These are phyloP conservation scores for Cheirogaleus medius DNA, from an alignment of 2,113 vertebrate genomes.

Conservation along the genomic window DNA sequence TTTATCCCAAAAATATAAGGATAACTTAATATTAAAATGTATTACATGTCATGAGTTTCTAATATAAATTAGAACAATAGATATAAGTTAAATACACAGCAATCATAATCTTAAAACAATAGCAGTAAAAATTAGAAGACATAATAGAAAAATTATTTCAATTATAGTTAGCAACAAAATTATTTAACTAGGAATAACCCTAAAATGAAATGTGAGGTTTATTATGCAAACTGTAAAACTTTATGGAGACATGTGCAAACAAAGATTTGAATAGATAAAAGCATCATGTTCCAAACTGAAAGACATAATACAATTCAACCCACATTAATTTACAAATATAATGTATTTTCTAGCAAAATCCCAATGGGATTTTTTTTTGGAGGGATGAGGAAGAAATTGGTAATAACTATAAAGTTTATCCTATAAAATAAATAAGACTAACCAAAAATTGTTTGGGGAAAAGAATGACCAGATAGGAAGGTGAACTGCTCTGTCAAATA, in stretches of 20 bases:
- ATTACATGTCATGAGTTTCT: background rate
- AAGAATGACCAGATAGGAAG: background rate
- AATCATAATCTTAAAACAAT: background rate
- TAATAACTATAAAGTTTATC: background rate
- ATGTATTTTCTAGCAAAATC: background rate
- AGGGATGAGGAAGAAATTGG: background rate
- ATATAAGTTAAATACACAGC: background rate
- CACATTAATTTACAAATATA: background rate
- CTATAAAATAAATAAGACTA: background rate
- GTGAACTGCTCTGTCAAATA: background rate
- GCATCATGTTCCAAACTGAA: background rate
- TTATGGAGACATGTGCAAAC: background rate
- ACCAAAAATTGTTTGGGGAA: background rate
- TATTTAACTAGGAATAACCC: background rate
- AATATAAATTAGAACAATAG: background rate
- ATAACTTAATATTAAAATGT: constrained; percentile 6
- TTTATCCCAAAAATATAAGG: background rate
- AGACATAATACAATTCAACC: background rate
- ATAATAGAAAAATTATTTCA: background rate
- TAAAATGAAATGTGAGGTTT: background rate
- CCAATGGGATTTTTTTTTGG: background rate
- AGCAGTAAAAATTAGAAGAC: background rate
- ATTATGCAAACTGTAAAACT: background rate
- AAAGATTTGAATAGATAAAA: background rate
- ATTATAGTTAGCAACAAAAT: background rate